Base-by-base conservation (phyloP, 2,113 vertebrate genomes). In the Elephantulus edwardii region DNA sequence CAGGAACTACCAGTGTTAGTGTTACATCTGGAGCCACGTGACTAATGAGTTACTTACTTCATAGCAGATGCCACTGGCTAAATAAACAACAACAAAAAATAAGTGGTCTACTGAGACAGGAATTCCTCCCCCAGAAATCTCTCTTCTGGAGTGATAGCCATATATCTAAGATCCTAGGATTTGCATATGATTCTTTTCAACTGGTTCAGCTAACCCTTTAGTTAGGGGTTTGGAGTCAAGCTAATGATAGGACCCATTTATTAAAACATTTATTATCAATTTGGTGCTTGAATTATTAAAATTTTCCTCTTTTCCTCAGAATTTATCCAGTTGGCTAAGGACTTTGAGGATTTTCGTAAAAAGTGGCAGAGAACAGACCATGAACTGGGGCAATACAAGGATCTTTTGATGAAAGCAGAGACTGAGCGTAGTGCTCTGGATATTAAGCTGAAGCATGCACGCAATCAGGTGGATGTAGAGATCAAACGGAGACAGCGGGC, bases 381-480 rank as follows among this genome's bases (percentile, higher is more conserved):
- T 0, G 99, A 99, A 1, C 96, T 99, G 52, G 97, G 97, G 7
- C 97, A 97, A 48, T 98, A 97, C 96, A 98, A 98, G 91, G 98
- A 99, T 87, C 95, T 98, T 17, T 98, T 99, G 64, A 98, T 98
- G 96, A 99, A 99, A 95, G 97, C 97, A 0, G 98, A 99, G 93
- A 98, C 98, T 0, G 99, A 99, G 77, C 97, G 98, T 2, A 98
- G 98, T 3, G 97, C 99, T 6, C 83, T 99, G 97, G 99, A 99
- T 66, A 99, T 99, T 89, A 99, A 99, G 95, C 97, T 99, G 89
- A 99, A 99, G 96, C 99, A 99, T 0, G 99, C 99, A 33, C 98
- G 99, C 35, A 99, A 99, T 95, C 99, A 99, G 93, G 99, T 99
- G 79, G 99, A 99, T 0, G 98, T 99, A 79, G 99, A 99, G 97